A percentile compares a stretch with the other conserved stretches of the same genome.
Conservation (phyloP, 2,888 invertebrate genomes). For the Mantis religiosa region DNA sequence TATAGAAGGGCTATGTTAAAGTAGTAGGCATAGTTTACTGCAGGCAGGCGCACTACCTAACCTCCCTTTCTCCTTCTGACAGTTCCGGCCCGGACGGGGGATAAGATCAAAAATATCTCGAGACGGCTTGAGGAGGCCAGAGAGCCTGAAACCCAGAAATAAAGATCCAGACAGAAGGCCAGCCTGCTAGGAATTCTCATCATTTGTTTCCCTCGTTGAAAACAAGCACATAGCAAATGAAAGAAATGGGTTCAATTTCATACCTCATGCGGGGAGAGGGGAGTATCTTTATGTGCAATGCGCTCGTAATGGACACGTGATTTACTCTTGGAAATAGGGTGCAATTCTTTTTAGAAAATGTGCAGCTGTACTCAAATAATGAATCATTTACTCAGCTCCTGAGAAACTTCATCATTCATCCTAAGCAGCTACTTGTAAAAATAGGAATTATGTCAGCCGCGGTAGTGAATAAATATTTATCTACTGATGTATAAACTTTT, state of each 20-base stretch:
- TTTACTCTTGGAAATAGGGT: neutral
- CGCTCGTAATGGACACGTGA: neutral
- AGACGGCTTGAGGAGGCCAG: constrained; percentile 6
- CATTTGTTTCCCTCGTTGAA: neutral
- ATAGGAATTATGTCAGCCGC: no score
- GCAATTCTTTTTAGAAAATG: no score
- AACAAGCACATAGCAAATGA: neutral
- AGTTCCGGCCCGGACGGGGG: constrained; percentile 24
- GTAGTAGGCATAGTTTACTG: neutral
- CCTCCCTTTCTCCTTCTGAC: neutral
- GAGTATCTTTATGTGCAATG: no score
- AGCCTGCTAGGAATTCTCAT: neutral
- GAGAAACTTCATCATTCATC: no score
- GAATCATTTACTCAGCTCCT: no score
- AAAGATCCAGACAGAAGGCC: neutral
- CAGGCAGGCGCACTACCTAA: neutral
- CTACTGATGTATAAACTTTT: no score
- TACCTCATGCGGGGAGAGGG: no score
- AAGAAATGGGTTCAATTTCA: neutral
- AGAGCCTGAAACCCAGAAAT: constrained; percentile 21
- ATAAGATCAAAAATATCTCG: constrained; percentile 30
- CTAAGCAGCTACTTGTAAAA: no score
- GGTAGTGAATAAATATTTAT: no score
- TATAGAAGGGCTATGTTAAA: neutral
- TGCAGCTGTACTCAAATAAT: no score